Base-by-base conservation (phyloP, 2,888 invertebrate species). In the Mellilla xanthometata region DNA sequence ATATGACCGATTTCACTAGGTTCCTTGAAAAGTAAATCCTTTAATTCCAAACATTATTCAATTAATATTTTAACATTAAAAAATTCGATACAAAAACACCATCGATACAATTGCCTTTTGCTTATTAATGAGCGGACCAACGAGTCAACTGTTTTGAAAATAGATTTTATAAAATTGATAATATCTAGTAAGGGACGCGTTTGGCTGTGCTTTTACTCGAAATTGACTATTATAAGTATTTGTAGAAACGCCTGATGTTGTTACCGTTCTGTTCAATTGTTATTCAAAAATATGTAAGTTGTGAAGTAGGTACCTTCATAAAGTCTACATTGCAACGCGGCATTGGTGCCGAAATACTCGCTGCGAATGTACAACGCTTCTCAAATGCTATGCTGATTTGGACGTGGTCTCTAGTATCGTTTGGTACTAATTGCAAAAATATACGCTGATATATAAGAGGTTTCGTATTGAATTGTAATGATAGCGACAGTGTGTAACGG, bases 111-210 rank as follows among this genome's bases (percentile, higher is more conserved):
- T 70, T 72, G 85, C 86, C 84, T 87, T 82, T 85, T 81, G 85
- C 87, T 87, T 85, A 70, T 77, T 76, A 76, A 70, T 71, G 58
- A 74, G 84, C 72, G 88, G 88, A 89, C 88, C 88, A 89, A 87
- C 36, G 83, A 75, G 82, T 84, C 85, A 81, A 81, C 76, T 78
- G 74, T 85, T 82, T 80, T 78, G 68, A 74, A 72, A 62, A 68
- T 80, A 79, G 74, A 69, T 75, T 78, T 81, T 81, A 73, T 79
- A 75, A 69, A 71, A 74, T 63, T 60, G 68, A 69, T 65, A 65
- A 28, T 36, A 24, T 68, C 67, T 45, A 68, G 56, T 81, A 81
- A 76, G 72, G 62, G 72, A 76, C 64, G 72, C 71, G 70, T 80
- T 77, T 75, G 85, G 84, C 86, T 87, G 87, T 87, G 86, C 85